Evolutionary conservation across 2,113 vertebrate species (phyloP).

Genomic region (Sinocyclocheilus rhinocerous): DNA sequence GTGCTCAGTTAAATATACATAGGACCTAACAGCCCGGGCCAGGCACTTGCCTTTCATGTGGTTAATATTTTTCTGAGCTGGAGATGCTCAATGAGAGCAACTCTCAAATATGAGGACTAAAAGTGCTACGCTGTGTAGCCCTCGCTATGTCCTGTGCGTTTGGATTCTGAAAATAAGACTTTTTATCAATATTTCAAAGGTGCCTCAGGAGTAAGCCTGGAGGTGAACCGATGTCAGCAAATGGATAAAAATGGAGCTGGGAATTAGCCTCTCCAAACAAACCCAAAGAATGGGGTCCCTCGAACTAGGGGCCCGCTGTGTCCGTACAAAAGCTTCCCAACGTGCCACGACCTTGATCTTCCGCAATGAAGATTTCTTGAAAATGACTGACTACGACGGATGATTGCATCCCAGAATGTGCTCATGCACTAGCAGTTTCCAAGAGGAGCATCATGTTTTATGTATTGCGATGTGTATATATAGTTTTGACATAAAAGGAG

Average conservation of each 20-base stretch:
- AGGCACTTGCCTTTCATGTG: conserved; percentile 73
- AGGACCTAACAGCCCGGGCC: conserved; percentile 74
- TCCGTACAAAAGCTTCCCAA: conserved; percentile 48
- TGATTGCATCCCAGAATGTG: conserved; percentile 68
- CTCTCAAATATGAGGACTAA: conserved; percentile 59
- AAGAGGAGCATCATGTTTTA: conserved; percentile 73
- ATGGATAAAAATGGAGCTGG: conserved; percentile 94
- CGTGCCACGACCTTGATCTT: conserved; percentile 71
- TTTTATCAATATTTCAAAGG: conserved; percentile 99
- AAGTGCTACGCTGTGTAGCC: conserved; percentile 68
- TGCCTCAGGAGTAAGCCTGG: conserved; percentile 91
- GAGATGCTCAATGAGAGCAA: conserved; percentile 68
- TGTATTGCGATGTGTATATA: conserved; percentile 69
- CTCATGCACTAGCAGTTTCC: conserved; percentile 60
- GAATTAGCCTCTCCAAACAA: conserved; percentile 97
- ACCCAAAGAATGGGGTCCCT: conserved; percentile 71
- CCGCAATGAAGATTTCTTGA: conserved; percentile 61
- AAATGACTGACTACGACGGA: conserved; percentile 68
- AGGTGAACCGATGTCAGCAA: conserved; percentile 95
- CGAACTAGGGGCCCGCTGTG: conserved; percentile 54
- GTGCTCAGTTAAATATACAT: conserved; percentile 78
- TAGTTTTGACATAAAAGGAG: conserved; percentile 66
- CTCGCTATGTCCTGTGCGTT: conserved; percentile 63
- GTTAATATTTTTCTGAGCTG: conserved; percentile 77
- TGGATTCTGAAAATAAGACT: conserved; percentile 73